phyloP scores from a whole-genome alignment of 2,888 invertebrate species.

The Lasioglossum lativentre region DNA sequence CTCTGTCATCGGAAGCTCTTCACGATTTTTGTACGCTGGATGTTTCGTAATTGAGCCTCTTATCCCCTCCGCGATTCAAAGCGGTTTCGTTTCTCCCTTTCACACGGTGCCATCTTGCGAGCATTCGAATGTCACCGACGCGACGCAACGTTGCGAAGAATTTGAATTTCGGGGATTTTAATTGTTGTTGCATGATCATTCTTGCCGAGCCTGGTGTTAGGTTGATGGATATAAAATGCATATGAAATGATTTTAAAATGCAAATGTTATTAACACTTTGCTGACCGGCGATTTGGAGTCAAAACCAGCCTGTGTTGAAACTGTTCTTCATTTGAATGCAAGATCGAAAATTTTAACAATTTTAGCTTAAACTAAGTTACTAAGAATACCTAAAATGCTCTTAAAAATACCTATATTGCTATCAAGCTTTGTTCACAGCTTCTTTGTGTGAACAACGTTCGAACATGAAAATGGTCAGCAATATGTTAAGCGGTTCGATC shows the following conservation, averaged over 20 bases:
- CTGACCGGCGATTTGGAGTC: too few relatives aligned
- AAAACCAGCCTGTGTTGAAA: background rate
- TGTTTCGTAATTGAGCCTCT: constrained; percentile 12
- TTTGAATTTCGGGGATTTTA: background rate
- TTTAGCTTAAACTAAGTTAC: too few relatives aligned
- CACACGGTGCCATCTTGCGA: background rate
- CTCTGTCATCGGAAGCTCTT: background rate
- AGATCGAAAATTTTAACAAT: background rate
- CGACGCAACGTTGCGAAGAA: background rate
- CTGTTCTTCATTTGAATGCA: background rate
- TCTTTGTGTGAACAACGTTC: too few relatives aligned
- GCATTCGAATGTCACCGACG: background rate
- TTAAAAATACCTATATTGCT: too few relatives aligned
- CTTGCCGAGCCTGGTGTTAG: background rate
- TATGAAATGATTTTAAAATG: too few relatives aligned
- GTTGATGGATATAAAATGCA: too few relatives aligned
- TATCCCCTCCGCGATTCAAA: background rate
- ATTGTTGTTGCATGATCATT: background rate
- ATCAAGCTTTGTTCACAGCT: too few relatives aligned
- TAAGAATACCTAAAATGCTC: too few relatives aligned
- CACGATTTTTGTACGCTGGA: background rate
- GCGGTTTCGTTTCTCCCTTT: background rate
- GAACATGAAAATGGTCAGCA: too few relatives aligned
- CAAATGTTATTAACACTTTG: background rate
- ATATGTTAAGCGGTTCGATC: background rate